A percentile compares a stretch with the other conserved stretches of the same genome.
Conservation (phyloP, 2,113 vertebrate species). For the Tyrannus savana region DNA sequence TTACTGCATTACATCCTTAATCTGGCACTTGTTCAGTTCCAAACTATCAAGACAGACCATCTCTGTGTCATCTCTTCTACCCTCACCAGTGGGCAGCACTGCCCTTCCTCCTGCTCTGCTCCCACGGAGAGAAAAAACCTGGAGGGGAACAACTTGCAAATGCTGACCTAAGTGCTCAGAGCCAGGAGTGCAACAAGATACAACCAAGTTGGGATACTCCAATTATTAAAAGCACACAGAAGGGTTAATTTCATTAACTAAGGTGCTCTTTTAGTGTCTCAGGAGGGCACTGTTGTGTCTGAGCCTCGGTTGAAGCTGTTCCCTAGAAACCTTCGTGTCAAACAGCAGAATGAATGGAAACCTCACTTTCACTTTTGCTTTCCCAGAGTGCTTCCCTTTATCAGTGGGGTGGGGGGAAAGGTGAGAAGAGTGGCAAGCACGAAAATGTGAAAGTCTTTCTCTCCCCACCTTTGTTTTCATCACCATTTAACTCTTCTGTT, state of each 20-base stretch:
- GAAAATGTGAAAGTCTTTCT: neutral
- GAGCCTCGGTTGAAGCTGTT: neutral
- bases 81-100: neutral
- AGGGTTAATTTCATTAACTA: neutral
- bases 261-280: neutral
- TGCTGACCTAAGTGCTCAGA: neutral
- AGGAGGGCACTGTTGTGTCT: accelerated
- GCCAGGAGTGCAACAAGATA: neutral
- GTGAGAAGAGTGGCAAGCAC: neutral
- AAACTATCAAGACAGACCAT: neutral
- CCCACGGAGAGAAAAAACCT: neutral
- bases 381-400: neutral
- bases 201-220: neutral
- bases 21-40: neutral
- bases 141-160: neutral
- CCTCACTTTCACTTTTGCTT: neutral
- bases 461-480: neutral
- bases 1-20: neutral
- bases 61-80: neutral
- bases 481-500: neutral
- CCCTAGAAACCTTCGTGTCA: neutral
- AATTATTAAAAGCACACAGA: neutral
- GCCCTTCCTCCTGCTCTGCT: neutral
- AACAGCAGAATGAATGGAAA: neutral
- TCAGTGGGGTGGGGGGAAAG: neutral